These are phyloP conservation scores for Geopemphigus sp. DNA, from an alignment of 1,140 invertebrate genomes.

Conservation along the genomic window DNA sequence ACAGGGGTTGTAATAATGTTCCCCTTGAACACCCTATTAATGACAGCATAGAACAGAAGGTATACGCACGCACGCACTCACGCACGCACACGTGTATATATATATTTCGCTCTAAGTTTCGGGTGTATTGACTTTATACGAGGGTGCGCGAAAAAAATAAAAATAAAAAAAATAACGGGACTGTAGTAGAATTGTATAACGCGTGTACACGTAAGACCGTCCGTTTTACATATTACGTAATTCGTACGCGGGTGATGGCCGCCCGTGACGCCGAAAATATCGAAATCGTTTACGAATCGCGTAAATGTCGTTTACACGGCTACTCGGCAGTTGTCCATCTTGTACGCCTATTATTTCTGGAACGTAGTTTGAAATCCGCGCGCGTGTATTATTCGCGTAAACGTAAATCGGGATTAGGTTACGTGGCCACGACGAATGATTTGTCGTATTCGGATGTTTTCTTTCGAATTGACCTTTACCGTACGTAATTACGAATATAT, in stretches of 20 bases:
- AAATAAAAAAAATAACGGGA: too few relatives aligned
- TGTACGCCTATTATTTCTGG: too few relatives aligned
- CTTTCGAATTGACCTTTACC: too few relatives aligned
- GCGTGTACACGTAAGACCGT: neutral
- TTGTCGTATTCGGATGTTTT: too few relatives aligned
- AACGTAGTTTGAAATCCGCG: too few relatives aligned
- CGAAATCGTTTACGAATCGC: neutral
- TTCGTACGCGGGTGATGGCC: neutral
- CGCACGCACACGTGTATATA: too few relatives aligned
- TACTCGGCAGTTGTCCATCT: too few relatives aligned
- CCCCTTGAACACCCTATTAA: conserved; percentile 43
- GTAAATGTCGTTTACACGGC: too few relatives aligned
- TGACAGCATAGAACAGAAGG: conserved; percentile 31
- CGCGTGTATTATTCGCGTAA: neutral
- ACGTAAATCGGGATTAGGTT: conserved; percentile 22
- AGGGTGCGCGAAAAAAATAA: conserved; percentile 25
- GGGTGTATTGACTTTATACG: conserved; percentile 20
- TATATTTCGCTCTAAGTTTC: neutral
- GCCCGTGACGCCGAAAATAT: neutral
- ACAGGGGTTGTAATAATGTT: conserved; percentile 22
- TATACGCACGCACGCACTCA: too few relatives aligned
- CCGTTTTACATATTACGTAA: neutral
- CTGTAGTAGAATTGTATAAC: conserved; percentile 1
- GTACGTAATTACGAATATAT: too few relatives aligned
- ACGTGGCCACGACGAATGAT: too few relatives aligned